A percentile compares a stretch with the other conserved stretches of the same genome.
phyloP scores from a whole-genome alignment of 2,888 invertebrate genomes.

The Leucania comma region DNA sequence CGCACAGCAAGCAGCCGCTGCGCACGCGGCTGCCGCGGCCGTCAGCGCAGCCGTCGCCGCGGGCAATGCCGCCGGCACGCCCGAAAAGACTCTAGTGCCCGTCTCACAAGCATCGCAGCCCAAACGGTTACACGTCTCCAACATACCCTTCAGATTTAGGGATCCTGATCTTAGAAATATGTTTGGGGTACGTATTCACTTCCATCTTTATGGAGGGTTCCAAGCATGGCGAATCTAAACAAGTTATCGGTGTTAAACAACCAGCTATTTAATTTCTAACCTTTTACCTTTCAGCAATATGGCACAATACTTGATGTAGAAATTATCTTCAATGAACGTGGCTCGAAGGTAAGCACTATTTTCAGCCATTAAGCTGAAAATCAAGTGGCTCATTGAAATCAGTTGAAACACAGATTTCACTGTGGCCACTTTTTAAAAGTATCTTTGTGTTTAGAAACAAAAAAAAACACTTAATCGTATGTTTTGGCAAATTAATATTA shows the following conservation, averaged over 20 bases:
- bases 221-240: slow-evolving; percentile 71
- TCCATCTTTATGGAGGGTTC: slow-evolving; percentile 40
- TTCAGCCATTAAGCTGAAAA: slow-evolving; percentile 57
- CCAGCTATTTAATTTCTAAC: slow-evolving; percentile 71
- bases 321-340: slow-evolving; percentile 99
- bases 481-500: background rate
- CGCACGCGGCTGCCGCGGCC: slow-evolving; percentile 87
- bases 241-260: slow-evolving; percentile 53
- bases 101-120: slow-evolving; percentile 92
- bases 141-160: slow-evolving; percentile 99
- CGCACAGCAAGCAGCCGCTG: slow-evolving; percentile 87
- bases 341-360: slow-evolving; percentile 98
- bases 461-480: slow-evolving; percentile 31
- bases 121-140: slow-evolving; percentile 99
- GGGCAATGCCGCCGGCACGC: slow-evolving; percentile 79
- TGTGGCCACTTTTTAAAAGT: slow-evolving; percentile 72
- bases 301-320: slow-evolving; percentile 99
- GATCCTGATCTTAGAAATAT: slow-evolving; percentile 99
- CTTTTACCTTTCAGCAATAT: slow-evolving; percentile 96
- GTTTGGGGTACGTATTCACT: slow-evolving; percentile 96
- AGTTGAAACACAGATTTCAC: slow-evolving; percentile 74
- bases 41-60: slow-evolving; percentile 80
- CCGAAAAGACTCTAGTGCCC: slow-evolving; percentile 89
- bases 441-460: slow-evolving; percentile 51
- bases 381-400: slow-evolving; percentile 84